phyloP scores from a whole-genome alignment of 64 coral and sea anemone genomes.

The Pocillopora verrucosa region DNA sequence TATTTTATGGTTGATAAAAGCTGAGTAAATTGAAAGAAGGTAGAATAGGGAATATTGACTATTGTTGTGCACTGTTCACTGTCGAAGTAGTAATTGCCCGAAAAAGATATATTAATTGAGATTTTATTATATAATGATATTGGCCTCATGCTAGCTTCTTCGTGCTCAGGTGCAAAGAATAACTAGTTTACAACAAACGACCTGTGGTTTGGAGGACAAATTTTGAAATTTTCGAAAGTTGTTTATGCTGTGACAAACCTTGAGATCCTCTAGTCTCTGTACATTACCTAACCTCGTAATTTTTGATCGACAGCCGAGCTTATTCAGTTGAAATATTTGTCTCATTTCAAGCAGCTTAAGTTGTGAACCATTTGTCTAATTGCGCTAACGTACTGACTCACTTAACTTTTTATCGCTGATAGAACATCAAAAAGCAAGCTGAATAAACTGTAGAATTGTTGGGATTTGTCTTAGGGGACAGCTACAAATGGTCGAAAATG shows the following conservation, averaged over 20 bases:
- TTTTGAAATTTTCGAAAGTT: slow-evolving; percentile 21
- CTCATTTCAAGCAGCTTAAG: slow-evolving; percentile 83
- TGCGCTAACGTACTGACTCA: slow-evolving; percentile 74
- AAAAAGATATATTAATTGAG: slow-evolving; percentile 99
- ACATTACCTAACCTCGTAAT: not conserved
- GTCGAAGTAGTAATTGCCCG: slow-evolving; percentile 93
- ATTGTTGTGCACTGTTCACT: slow-evolving; percentile 65
- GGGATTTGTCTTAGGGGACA: slow-evolving; percentile 63
- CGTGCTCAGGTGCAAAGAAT: slow-evolving; percentile 17
- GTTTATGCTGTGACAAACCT: slow-evolving; percentile 31
- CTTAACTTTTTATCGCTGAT: slow-evolving; percentile 84
- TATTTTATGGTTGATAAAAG: slow-evolving; percentile 92
- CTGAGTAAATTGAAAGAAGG: slow-evolving; percentile 94
- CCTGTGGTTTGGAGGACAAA: not conserved
- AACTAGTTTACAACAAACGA: slow-evolving; percentile 25
- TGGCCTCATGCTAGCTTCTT: slow-evolving; percentile 76
- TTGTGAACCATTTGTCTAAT: slow-evolving; percentile 92
- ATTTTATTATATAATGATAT: slow-evolving; percentile 96
- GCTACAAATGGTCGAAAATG: slow-evolving; percentile 79
- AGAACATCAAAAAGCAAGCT: slow-evolving; percentile 77
- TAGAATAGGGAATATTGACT: slow-evolving; percentile 77
- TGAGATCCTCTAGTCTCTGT: not conserved
- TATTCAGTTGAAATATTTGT: slow-evolving; percentile 85
- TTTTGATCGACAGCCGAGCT: slow-evolving; percentile 30
- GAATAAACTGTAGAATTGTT: slow-evolving; percentile 84